Conservation (phyloP, 2,113 vertebrate species). For the Heterochromis multidens region DNA sequence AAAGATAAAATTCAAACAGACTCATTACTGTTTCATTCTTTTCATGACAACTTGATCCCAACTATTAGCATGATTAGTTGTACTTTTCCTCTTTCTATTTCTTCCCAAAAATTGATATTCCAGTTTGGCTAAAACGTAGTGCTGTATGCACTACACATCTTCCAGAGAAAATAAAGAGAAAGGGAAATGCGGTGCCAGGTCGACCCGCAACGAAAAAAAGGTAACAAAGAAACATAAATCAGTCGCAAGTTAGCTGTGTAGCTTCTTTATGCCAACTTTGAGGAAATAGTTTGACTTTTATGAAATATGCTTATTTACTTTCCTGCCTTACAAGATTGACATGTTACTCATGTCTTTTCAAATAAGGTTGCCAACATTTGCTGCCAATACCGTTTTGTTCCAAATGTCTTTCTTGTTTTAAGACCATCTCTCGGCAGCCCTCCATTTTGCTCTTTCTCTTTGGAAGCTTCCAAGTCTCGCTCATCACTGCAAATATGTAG, state of each 20-base stretch:
- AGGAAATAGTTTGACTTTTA: background rate
- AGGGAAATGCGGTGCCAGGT: background rate
- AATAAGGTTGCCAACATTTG: too few species aligned
- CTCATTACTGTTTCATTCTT: constrained; percentile 17
- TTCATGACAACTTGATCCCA: constrained; percentile 17
- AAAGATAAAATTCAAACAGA: constrained; percentile 19
- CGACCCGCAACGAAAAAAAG: background rate
- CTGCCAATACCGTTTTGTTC: background rate
- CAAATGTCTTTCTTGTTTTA: background rate
- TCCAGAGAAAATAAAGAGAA: background rate
- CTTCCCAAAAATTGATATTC: background rate
- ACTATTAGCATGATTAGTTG: background rate
- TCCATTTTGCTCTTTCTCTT: background rate
- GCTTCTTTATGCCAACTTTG: background rate
- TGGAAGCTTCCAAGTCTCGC: background rate
- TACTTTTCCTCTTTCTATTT: background rate
- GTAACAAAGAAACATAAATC: background rate
- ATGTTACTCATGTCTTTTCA: background rate
- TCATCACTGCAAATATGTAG: background rate
- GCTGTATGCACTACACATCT: background rate
- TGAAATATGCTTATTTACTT: background rate
- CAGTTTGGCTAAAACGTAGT: background rate
- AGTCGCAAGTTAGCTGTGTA: background rate
- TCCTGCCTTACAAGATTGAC: background rate
- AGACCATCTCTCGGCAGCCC: too few species aligned